Conservation (phyloP, 2,888 invertebrate genomes). For the Drosophila phalerata region DNA sequence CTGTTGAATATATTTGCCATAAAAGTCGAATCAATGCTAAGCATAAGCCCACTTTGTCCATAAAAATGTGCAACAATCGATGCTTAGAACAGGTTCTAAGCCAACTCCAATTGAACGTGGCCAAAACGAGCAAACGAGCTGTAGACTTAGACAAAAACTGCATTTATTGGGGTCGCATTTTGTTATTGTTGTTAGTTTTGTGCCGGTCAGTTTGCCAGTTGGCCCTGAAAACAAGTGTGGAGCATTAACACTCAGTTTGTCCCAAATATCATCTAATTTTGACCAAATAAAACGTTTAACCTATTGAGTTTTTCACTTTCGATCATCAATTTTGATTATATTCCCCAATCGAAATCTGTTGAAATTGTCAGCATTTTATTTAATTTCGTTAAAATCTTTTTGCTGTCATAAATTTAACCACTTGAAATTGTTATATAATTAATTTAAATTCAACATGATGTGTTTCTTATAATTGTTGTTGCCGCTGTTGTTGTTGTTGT, state of each 20-base stretch:
- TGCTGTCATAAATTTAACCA: slow-evolving; percentile 61
- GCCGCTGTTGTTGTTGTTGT: slow-evolving; percentile 24
- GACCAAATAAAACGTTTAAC: not conserved
- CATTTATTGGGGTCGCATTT: slow-evolving; percentile 65
- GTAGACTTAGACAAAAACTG: slow-evolving; percentile 18
- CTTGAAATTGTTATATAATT: slow-evolving; percentile 59
- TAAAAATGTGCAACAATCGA: slow-evolving; percentile 51
- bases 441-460: slow-evolving; percentile 29
- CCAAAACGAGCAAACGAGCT: slow-evolving; percentile 46
- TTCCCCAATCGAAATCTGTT: slow-evolving; percentile 5
- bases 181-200: slow-evolving; percentile 13
- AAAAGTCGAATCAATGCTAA: slow-evolving; percentile 50
- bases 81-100: slow-evolving; percentile 62
- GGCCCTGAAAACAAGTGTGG: slow-evolving; percentile 51
- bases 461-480: slow-evolving; percentile 23
- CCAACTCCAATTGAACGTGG: slow-evolving; percentile 28
- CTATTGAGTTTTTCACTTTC: slow-evolving; percentile 5
- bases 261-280: not conserved
- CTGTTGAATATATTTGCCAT: slow-evolving; percentile 26
- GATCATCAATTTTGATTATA: slow-evolving; percentile 17
- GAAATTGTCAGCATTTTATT: slow-evolving; percentile 22
- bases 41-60: slow-evolving; percentile 69
- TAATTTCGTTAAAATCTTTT: slow-evolving; percentile 45
- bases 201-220: slow-evolving; percentile 33
- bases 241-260: slow-evolving; percentile 14